Conservation (phyloP, 2,888 invertebrate species). For the Eupithecia abbreviata region DNA sequence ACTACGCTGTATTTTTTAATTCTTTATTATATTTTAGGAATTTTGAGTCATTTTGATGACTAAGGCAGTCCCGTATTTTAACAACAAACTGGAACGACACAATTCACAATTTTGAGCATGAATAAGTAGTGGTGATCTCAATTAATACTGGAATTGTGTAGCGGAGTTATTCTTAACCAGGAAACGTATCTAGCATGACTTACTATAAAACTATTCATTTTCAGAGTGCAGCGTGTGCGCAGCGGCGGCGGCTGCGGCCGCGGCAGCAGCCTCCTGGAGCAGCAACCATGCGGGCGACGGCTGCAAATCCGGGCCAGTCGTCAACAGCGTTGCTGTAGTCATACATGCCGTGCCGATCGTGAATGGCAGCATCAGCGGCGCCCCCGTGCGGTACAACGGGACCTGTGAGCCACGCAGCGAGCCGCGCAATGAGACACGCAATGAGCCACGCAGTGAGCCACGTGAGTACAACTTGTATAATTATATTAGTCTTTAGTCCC, state of each 20-base stretch:
- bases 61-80: too few species aligned
- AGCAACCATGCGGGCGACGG: slow-evolving; percentile 60
- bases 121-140: neutral
- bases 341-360: slow-evolving; percentile 46
- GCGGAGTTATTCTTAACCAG: neutral
- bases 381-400: slow-evolving; percentile 56
- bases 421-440: slow-evolving; percentile 29
- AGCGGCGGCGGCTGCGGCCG: slow-evolving; percentile 78
- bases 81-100: too few species aligned
- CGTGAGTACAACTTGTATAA: neutral
- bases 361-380: slow-evolving; percentile 33
- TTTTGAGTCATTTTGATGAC: too few species aligned
- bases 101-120: too few species aligned
- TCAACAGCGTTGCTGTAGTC: slow-evolving; percentile 55
- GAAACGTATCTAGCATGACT: neutral
- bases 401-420: slow-evolving; percentile 60
- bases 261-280: slow-evolving; percentile 72
- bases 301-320: slow-evolving; percentile 55
- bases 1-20: too few species aligned
- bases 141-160: neutral
- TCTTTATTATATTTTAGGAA: too few species aligned
- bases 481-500: neutral
- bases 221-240: slow-evolving; percentile 79
- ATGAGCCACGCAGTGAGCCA: slow-evolving; percentile 2
- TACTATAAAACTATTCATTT: slow-evolving; percentile 36